phyloP scores from a whole-genome alignment of 2,113 vertebrate genomes.

The Boulengeromyrus knoepffleri region DNA sequence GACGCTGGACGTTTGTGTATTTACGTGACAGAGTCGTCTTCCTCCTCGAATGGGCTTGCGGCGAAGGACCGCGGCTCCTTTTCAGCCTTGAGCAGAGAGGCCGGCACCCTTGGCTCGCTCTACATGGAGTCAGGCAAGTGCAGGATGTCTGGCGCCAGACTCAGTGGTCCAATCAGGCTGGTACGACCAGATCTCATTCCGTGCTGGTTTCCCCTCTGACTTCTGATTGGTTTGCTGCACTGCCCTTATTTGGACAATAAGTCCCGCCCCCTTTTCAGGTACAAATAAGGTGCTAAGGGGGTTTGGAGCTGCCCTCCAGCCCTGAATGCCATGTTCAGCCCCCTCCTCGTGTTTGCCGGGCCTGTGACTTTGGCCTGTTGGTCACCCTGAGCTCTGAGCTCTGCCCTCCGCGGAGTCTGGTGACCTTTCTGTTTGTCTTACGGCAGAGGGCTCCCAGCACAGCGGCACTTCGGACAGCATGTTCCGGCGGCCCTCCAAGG shows the following conservation, averaged over 20 bases:
- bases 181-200: neutral
- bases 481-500: slow-evolving; percentile 89
- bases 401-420: neutral
- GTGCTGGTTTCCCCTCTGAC: neutral
- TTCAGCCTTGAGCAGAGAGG: slow-evolving; percentile 61
- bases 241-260: neutral
- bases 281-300: neutral
- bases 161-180: neutral
- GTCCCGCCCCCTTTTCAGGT: neutral
- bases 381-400: neutral
- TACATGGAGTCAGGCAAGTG: slow-evolving; percentile 80
- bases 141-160: neutral
- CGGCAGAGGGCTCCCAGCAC: slow-evolving; percentile 69
- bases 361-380: neutral
- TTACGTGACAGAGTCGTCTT: slow-evolving; percentile 61
- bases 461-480: slow-evolving; percentile 71
- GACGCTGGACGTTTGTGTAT: slow-evolving; percentile 5
- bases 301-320: neutral
- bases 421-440: neutral
- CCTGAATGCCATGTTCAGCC: neutral
- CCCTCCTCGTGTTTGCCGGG: neutral
- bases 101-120: slow-evolving; percentile 65
- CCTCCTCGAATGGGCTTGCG: slow-evolving; percentile 47
- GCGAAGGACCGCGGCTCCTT: slow-evolving; percentile 57
- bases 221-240: neutral